Conservation (phyloP, 2,113 vertebrate species). For the Pangasianodon gigas region DNA sequence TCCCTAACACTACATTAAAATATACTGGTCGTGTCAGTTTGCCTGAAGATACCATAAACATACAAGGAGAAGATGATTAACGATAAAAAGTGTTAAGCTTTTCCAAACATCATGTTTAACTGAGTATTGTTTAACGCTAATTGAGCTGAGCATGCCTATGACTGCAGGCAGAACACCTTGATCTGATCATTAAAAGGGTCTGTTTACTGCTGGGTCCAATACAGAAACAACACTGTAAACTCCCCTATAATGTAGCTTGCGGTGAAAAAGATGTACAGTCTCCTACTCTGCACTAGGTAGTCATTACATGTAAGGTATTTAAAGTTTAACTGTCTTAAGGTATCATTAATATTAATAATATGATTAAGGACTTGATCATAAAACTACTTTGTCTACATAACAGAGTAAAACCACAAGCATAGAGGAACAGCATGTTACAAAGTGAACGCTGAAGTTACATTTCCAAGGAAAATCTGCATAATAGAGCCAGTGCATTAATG, state of each 20-base stretch:
- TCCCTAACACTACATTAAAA: conserved; percentile 28
- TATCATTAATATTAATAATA: background rate
- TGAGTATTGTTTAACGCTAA: conserved; percentile 41
- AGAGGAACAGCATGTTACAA: background rate
- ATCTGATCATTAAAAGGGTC: conserved; percentile 42
- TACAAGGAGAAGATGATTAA: conserved; percentile 42
- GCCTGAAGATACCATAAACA: conserved; percentile 23
- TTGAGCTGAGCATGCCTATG: conserved; percentile 13
- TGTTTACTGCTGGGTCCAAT: conserved; percentile 29
- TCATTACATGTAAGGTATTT: background rate
- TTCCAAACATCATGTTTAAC: conserved; percentile 42
- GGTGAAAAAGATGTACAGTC: background rate
- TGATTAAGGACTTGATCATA: background rate
- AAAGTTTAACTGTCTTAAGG: background rate
- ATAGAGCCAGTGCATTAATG: conserved; percentile 18
- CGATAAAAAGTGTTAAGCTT: conserved; percentile 38
- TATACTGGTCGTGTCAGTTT: conserved; percentile 17
- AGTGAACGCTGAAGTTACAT: background rate
- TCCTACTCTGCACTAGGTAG: background rate
- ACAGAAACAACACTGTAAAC: conserved; percentile 20
- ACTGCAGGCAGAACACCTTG: conserved; percentile 51
- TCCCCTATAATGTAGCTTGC: conserved; percentile 12
- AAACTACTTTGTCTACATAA: conserved; percentile 2
- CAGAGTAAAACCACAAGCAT: background rate
- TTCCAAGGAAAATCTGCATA: background rate